Percentiles rank a stretch among this genome's conserved stretches.
These are phyloP conservation scores for Blastobasis adustella DNA, from an alignment of 2,888 invertebrate species.

Conservation along the genomic window DNA sequence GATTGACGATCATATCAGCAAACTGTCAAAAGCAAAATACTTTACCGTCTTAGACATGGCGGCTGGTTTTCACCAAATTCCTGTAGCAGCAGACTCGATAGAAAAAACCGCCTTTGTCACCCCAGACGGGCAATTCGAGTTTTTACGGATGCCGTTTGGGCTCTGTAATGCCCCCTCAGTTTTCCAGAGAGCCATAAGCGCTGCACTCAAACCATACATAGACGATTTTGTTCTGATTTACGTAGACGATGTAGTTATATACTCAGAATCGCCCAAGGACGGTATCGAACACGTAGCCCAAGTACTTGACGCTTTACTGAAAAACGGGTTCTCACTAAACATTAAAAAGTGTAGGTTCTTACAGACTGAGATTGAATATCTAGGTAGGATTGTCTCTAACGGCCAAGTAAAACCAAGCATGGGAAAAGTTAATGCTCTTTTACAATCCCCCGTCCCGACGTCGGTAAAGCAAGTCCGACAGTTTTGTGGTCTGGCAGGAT, in stretches of 20 bases:
- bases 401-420: conserved; percentile 18
- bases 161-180: conserved; percentile 12
- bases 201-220: conserved; percentile 4
- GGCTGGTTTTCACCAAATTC: no score
- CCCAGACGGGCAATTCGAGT: conserved; percentile 8
- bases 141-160: no score
- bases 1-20: no score
- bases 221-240: conserved; percentile 9
- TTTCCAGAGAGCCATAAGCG: conserved; percentile 10
- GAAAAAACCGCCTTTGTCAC: conserved; percentile 9
- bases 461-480: conserved; percentile 14
- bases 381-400: conserved; percentile 14
- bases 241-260: conserved; percentile 8
- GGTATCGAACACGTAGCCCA: conserved; percentile 3
- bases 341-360: conserved; percentile 18
- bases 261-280: conserved; percentile 1
- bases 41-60: no score
- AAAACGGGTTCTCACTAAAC: conserved; percentile 18
- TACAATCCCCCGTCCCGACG: conserved; percentile 10
- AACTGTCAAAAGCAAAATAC: no score
- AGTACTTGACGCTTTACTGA: conserved; percentile 1
- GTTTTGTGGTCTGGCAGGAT: conserved; percentile 13
- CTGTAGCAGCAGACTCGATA: no score
- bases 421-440: conserved; percentile 16
- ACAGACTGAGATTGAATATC: conserved; percentile 14